Conservation (phyloP, 2,113 vertebrate species). For the Struthidea cinerea region DNA sequence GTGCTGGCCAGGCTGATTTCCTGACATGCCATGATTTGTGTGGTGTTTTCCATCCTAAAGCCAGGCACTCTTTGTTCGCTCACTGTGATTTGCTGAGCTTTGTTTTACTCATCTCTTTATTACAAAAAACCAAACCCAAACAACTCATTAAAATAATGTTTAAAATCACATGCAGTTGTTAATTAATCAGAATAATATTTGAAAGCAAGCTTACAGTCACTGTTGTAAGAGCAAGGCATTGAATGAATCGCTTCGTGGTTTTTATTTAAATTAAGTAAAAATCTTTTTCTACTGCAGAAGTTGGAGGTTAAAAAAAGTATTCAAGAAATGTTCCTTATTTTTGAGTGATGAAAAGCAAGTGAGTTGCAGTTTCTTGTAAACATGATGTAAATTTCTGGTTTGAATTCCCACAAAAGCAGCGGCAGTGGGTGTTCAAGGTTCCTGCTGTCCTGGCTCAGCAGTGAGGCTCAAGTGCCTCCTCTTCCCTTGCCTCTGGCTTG, state of each 20-base stretch:
- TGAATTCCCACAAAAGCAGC: not conserved
- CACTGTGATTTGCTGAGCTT: not conserved
- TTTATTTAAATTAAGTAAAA: not conserved
- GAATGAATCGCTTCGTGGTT: not conserved
- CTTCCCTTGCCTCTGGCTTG: not conserved
- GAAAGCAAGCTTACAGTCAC: not conserved
- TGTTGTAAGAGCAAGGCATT: not conserved
- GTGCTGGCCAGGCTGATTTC: conserved; percentile 6
- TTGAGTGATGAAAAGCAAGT: not conserved
- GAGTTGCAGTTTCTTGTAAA: not conserved
- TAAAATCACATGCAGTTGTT: not conserved
- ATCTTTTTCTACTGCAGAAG: not conserved
- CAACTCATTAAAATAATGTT: not conserved
- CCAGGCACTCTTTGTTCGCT: not conserved
- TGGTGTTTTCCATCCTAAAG: not conserved
- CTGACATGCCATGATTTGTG: not conserved
- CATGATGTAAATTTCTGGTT: not conserved
- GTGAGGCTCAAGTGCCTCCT: not conserved
- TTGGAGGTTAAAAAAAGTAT: not conserved
- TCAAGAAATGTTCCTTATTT: not conserved
- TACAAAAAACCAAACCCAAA: not conserved
- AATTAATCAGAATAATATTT: not conserved
- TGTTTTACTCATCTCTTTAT: not conserved
- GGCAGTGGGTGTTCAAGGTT: not conserved
- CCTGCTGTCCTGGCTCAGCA: not conserved